phyloP scores from a whole-genome alignment of 1,140 invertebrate species.

The Micrasema minimum region DNA sequence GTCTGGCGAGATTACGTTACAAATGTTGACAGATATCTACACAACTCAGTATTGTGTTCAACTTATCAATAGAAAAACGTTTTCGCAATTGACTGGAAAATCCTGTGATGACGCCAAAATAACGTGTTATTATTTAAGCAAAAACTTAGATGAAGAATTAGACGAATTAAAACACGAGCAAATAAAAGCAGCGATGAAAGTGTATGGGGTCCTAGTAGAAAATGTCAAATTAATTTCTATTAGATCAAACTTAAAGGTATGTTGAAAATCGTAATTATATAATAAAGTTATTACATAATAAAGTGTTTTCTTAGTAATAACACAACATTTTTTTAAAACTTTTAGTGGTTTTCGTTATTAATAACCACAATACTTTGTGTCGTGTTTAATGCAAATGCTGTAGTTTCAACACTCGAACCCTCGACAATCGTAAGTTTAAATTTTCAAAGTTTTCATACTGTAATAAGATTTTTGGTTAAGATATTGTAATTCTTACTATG shows the following conservation, averaged over 20 bases:
- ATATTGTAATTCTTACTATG: too few species aligned
- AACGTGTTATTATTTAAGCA: background rate
- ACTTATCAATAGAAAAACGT: too few species aligned
- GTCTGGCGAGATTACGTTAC: background rate
- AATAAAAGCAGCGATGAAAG: background rate
- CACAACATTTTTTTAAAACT: too few species aligned
- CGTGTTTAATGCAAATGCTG: background rate
- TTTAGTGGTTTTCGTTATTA: too few species aligned
- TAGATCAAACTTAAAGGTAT: background rate
- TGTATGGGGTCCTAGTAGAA: background rate
- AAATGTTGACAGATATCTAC: slow-evolving; percentile 10
- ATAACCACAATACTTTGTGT: background rate
- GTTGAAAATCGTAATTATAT: too few species aligned
- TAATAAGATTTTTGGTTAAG: too few species aligned
- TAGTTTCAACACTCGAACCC: background rate
- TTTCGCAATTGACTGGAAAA: too few species aligned
- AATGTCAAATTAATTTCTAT: slow-evolving; percentile 3
- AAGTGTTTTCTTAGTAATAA: too few species aligned
- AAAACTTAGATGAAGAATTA: background rate
- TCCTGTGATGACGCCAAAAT: background rate
- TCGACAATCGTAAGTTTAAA: background rate
- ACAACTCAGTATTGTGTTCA: background rate
- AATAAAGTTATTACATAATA: too few species aligned
- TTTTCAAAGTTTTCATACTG: too few species aligned
- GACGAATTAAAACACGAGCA: background rate